Evolutionary conservation across 1,140 invertebrate genomes (phyloP).

Genomic region (Caenorhabditis inopinata): DNA sequence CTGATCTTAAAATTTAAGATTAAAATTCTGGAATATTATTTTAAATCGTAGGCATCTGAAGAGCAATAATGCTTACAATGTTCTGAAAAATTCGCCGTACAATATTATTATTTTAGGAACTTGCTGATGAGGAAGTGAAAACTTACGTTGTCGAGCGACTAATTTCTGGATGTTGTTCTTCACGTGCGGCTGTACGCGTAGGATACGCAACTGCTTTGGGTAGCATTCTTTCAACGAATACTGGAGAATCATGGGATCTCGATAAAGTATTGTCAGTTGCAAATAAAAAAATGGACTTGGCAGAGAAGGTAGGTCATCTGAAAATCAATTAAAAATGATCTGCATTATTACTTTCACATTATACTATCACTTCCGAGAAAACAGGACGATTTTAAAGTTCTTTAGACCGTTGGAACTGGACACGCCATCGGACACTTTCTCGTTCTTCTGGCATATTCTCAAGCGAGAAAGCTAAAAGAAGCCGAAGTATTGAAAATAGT

Average conservation of each 20-base stretch:
- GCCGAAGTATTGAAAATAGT: background rate
- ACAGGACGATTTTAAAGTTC: background rate
- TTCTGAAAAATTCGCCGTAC: background rate
- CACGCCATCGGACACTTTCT: background rate
- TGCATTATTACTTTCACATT: too few relatives aligned
- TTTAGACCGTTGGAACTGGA: background rate
- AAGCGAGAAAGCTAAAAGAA: background rate
- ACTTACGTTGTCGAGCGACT: background rate
- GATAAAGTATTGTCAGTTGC: background rate
- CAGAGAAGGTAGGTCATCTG: background rate
- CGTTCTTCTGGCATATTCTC: background rate
- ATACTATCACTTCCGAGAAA: too few relatives aligned
- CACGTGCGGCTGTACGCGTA: background rate
- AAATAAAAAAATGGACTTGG: constrained; percentile 1
- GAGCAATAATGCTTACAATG: too few relatives aligned
- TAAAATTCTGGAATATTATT: too few relatives aligned
- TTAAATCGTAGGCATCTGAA: too few relatives aligned
- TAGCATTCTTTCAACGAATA: background rate
- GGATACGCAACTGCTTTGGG: background rate
- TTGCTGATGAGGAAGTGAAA: background rate
- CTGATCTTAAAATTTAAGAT: too few relatives aligned
- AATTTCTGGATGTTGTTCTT: constrained; percentile 6
- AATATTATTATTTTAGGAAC: background rate
- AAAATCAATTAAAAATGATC: too few relatives aligned
- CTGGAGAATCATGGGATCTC: background rate